Conservation (phyloP, 2,113 vertebrate genomes). For the Dicrurus megarhynchus region DNA sequence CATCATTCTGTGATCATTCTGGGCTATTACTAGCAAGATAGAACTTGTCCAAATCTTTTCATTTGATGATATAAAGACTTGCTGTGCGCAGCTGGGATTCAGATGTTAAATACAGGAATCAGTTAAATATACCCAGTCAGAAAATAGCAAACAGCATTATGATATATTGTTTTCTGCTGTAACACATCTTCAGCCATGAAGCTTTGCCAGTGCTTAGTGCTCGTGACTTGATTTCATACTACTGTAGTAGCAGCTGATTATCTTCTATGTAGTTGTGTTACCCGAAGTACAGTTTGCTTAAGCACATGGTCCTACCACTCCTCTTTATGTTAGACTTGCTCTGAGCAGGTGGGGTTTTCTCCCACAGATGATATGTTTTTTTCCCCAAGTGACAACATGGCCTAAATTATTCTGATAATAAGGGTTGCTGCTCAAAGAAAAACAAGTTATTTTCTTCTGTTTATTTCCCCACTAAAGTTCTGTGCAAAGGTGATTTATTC, state of each 20-base stretch:
- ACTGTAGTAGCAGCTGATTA: background rate
- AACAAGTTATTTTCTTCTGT: background rate
- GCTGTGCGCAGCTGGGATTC: background rate
- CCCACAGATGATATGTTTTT: background rate
- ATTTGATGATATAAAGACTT: background rate
- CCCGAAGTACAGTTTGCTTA: background rate
- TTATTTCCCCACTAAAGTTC: background rate
- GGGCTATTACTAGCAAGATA: background rate
- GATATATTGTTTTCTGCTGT: background rate
- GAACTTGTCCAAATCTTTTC: conserved; percentile 23
- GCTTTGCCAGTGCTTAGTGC: background rate
- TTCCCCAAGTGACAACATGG: background rate
- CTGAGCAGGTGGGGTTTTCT: background rate
- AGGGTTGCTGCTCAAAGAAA: background rate
- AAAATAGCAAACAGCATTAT: conserved; percentile 21
- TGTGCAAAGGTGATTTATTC: background rate
- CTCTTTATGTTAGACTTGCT: background rate
- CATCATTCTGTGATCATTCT: background rate
- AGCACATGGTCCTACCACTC: background rate
- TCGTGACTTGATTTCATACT: background rate
- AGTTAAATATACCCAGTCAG: background rate
- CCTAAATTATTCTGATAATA: background rate
- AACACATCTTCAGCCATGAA: background rate
- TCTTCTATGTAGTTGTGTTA: background rate
- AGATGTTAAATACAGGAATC: background rate